phyloP scores from a whole-genome alignment of 2,888 invertebrate species.

The Synanthedon vespiformis region DNA sequence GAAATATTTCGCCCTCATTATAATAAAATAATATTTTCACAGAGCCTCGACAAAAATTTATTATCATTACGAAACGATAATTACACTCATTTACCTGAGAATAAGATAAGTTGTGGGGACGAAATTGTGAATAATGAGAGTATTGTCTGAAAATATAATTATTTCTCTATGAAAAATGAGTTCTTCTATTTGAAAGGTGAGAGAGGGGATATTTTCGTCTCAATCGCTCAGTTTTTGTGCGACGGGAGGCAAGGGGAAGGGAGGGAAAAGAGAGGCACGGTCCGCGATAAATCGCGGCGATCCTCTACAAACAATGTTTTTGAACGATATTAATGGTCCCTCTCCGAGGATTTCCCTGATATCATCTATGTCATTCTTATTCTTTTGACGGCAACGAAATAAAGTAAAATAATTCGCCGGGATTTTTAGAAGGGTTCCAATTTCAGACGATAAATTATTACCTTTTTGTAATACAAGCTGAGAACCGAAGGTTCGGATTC shows the following conservation, averaged over 20 bases:
- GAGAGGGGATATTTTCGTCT: not conserved
- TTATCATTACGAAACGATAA: too few species aligned
- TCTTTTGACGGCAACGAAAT: conserved; percentile 38
- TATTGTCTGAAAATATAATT: not conserved
- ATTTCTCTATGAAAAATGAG: too few species aligned
- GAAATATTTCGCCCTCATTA: too few species aligned
- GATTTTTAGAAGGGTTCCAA: conserved; percentile 11
- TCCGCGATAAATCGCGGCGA: conserved; percentile 47
- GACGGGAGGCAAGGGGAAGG: not conserved
- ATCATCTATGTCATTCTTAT: conserved; percentile 45
- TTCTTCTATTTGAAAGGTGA: not conserved
- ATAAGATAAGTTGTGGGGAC: too few species aligned
- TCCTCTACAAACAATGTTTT: conserved; percentile 59
- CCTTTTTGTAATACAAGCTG: not conserved
- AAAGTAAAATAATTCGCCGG: conserved; percentile 20
- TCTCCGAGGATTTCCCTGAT: conserved; percentile 26
- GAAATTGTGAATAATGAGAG: not conserved
- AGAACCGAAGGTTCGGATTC: too few species aligned
- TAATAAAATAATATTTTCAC: too few species aligned
- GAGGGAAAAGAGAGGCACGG: conserved; percentile 1
- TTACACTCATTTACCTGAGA: too few species aligned
- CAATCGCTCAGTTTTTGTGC: not conserved
- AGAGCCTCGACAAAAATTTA: too few species aligned
- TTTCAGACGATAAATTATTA: conserved; percentile 1
- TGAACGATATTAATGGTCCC: conserved; percentile 55